phyloP scores from a whole-genome alignment of 2,888 invertebrate species.

The Microdon myrmicae region DNA sequence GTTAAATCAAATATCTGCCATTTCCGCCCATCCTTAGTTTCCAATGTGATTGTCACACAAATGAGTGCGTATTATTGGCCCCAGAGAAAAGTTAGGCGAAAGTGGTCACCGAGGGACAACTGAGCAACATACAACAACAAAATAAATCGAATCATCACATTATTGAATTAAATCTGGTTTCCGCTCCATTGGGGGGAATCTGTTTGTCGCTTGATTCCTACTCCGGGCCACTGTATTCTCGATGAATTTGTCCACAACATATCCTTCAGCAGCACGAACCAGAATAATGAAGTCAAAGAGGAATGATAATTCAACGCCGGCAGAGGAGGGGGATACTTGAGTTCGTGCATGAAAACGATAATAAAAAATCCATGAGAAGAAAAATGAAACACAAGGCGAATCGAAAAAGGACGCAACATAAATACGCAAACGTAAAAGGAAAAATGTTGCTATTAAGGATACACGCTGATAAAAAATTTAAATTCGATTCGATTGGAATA shows the following conservation, averaged over 20 bases:
- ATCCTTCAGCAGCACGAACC: conserved; percentile 31
- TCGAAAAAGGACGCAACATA: conserved; percentile 38
- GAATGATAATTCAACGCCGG: conserved; percentile 49
- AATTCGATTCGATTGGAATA: conserved; percentile 50
- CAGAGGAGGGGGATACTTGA: conserved; percentile 25
- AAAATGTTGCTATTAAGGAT: conserved; percentile 48
- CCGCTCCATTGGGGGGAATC: conserved; percentile 46
- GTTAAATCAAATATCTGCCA: conserved; percentile 1
- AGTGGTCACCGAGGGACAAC: conserved; percentile 17
- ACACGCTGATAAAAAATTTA: conserved; percentile 50
- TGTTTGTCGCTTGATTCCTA: conserved; percentile 2
- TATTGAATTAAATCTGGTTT: conserved; percentile 52
- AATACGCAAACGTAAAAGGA: conserved; percentile 50
- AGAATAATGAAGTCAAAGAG: conserved; percentile 52
- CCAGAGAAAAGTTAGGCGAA: conserved; percentile 13
- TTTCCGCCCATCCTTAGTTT: too few relatives aligned
- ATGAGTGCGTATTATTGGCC: conserved; percentile 23
- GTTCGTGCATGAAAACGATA: not conserved
- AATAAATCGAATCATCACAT: conserved; percentile 53
- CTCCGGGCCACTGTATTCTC: not conserved
- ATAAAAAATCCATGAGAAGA: not conserved
- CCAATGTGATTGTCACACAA: conserved; percentile 15
- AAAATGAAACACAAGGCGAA: conserved; percentile 5
- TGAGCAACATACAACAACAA: conserved; percentile 43
- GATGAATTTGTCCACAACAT: conserved; percentile 4